Percentiles rank a stretch among this genome's conserved stretches.
These are phyloP conservation scores for Cherax quadricarinatus DNA, from an alignment of 1,140 invertebrate species.

Conservation along the genomic window DNA sequence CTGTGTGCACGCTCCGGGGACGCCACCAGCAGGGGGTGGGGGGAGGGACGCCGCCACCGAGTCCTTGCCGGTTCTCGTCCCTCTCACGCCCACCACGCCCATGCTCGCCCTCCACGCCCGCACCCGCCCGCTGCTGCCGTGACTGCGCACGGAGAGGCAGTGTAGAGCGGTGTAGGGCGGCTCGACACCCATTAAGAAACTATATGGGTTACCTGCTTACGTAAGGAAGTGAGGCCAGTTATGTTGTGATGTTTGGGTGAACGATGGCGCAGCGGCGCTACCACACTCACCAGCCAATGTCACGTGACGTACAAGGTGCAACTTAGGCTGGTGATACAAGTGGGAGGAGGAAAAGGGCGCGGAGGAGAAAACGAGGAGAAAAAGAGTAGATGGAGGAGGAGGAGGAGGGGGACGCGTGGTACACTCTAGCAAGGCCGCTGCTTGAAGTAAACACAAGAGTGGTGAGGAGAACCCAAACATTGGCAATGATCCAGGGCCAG, in stretches of 20 bases:
- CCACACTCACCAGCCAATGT: background rate
- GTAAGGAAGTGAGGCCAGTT: background rate
- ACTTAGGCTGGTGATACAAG: background rate
- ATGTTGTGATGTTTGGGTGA: background rate
- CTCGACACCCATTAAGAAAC: background rate
- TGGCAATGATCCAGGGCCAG: background rate
- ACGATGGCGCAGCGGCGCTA: background rate
- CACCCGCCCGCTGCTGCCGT: background rate
- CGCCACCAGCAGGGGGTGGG: no score
- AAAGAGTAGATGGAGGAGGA: no score
- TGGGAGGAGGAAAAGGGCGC: no score
- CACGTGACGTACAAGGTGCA: background rate
- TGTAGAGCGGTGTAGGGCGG: background rate
- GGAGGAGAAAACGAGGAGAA: no score
- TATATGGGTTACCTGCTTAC: constrained; percentile 8
- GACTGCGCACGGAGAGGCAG: background rate
- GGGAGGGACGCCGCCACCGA: background rate
- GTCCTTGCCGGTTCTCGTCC: background rate
- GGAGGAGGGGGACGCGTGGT: background rate
- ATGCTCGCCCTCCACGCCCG: background rate
- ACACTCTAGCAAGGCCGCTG: background rate
- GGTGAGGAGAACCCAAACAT: constrained; percentile 12
- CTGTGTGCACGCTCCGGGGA: background rate
- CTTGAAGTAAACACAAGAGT: constrained; percentile 6
- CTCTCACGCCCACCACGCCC: background rate